Percentiles rank a stretch among this genome's conserved stretches.
These are phyloP conservation scores for Callopanchax toddi DNA, from an alignment of 2,113 vertebrate genomes.

Conservation along the genomic window DNA sequence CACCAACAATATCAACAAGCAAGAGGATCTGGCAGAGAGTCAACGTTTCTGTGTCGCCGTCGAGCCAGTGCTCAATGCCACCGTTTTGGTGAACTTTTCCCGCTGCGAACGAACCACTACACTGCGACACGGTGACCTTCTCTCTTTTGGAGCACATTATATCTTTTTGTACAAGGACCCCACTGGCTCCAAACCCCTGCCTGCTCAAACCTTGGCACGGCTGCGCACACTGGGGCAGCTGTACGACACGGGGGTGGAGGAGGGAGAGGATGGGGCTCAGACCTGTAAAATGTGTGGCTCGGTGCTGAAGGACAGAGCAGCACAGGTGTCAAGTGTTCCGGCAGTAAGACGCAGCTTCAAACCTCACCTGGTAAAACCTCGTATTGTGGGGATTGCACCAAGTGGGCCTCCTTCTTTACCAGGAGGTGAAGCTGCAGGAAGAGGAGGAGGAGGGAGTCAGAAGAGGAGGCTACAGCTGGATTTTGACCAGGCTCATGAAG, in stretches of 20 bases:
- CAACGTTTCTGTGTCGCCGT: constrained; percentile 65
- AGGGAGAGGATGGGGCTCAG: constrained; percentile 49
- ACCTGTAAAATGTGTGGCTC: constrained; percentile 86
- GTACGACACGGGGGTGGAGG: constrained; percentile 51
- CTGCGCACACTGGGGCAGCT: constrained; percentile 80
- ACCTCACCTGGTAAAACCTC: constrained; percentile 55
- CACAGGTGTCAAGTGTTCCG: constrained; percentile 12
- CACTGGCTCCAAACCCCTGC: constrained; percentile 83
- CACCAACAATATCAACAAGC: constrained; percentile 44
- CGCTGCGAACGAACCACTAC: constrained; percentile 83
- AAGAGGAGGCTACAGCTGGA: constrained; percentile 87
- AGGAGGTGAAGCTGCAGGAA: constrained; percentile 46
- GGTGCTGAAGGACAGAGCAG: constrained; percentile 66
- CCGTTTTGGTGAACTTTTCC: constrained; percentile 86
- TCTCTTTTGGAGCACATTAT: constrained; percentile 92
- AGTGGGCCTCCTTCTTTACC: constrained; percentile 34
- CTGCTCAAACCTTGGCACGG: constrained; percentile 84
- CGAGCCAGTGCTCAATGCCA: constrained; percentile 85
- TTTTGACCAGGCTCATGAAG: constrained; percentile 87
- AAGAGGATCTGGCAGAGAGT: constrained; percentile 52
- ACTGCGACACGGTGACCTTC: constrained; percentile 90
- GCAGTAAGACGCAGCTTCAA: constrained; percentile 55
- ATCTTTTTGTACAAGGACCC: constrained; percentile 96
- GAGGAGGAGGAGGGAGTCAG: constrained; percentile 55
- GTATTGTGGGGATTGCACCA: constrained; percentile 11